Base-by-base conservation (phyloP, 2,888 invertebrate species). In the Magallana nippona region DNA sequence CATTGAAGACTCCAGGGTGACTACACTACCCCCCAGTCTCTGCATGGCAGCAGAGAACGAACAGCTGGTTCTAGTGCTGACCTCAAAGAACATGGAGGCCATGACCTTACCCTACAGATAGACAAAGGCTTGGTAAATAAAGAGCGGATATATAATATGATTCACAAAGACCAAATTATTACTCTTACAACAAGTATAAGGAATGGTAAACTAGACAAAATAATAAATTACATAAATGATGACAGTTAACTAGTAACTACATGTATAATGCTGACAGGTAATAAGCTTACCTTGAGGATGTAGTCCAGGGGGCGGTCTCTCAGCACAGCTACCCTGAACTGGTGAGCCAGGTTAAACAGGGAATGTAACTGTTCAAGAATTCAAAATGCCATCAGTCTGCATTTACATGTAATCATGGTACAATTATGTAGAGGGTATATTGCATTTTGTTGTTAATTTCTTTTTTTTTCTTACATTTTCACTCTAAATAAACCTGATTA, bases 21-120 rank as follows among this genome's bases (percentile, higher is more conserved):
- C 96, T 0, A 99, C 98, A 44, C 96, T 96, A 0, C 99, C 99
- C 10, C 99, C 99, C 8, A 99, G 96, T 87, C 99, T 95, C 93
- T 98, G 97, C 98, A 99, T 99, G 0, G 99, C 99, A 0, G 98
- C 97, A 0, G 97, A 96, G 95, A 99, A 99, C 93, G 99, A 99
- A 94, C 98, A 97, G 91, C 97, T 97, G 0, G 99, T 99, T 86
- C 99, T 96, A 0, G 99, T 99, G 93, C 98, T 99, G 0, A 97
- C 98, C 95, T 99, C 99, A 94, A 98, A 99, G 94, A 99, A 99
- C 93, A 99, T 96, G 0, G 97, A 97, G 2, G 98, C 97, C 97
- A 99, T 97, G 2, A 99, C 96, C 95, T 98, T 98, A 63, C 98
- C 98, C 95, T 96, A 90, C 55, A 86, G 83, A 55, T 82, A 44